Base-by-base conservation (phyloP, 2,797 vertebrate species). In the Malurus splendens region DNA sequence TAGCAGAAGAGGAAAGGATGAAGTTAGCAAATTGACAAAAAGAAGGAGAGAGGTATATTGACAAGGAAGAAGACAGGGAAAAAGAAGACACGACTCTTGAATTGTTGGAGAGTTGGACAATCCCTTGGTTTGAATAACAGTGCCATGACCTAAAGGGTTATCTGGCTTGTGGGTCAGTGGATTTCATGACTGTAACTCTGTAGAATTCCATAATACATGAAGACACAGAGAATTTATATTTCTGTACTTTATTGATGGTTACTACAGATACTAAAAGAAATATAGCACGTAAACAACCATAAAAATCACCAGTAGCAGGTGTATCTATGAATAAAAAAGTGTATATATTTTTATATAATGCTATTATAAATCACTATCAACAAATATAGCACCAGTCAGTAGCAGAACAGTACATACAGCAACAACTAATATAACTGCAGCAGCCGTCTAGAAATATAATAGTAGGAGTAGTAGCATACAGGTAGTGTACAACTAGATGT, bases 1-100 rank as follows among this genome's bases (percentile, higher is more conserved):
- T 78, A 65, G 44, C 52, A 86, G 60, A 89, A 82, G 47, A 82
- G 19, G 19, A 71, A 47, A 89, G 51, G 41, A 86, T 77, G 16
- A 71, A 89, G 32, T 28, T 61, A n/a, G n/a, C 25, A 56, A 86
- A 61, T 54, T 82, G 77, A 54, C 45, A 71, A 45, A 68, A 77
- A 10, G 28, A 74, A 64, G 15, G 17, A 42, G 44, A 60, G 16
- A 59, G 6, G 2, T 4, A 2, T 78, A 13, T 54, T 75, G 42
- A n/a, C 5, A 18, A 9, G 28, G 20, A 70, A 85, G 42, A 83
- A 62, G 51, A 48, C 24, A 80, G 51, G 80, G 64, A 17, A 39
- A 68, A 62, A 61, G 47, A 70, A 30, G 78, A 4, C 15, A 90
- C 32, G 28, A 48, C 33, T 71, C n/a, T 50, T 73, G 66, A 48